Evolutionary conservation across 2,113 vertebrate species (phyloP).

Genomic region (Phalacrocorax aristotelis): DNA sequence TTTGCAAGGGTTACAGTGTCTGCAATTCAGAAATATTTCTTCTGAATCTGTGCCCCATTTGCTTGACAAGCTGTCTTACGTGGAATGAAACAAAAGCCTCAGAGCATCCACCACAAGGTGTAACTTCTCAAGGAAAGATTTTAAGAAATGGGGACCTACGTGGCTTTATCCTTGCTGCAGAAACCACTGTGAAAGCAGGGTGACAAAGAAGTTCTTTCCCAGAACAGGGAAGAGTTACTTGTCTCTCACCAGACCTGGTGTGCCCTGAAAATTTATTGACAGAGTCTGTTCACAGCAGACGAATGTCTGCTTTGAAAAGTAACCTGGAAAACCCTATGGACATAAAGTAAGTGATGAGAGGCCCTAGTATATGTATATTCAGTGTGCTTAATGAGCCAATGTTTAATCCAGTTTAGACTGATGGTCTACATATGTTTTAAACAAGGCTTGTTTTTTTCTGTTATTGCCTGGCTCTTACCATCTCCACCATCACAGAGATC

Average conservation of each 20-base stretch:
- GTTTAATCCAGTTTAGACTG: background rate
- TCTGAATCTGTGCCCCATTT: background rate
- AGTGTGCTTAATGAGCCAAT: background rate
- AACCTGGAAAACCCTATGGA: background rate
- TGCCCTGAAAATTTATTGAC: background rate
- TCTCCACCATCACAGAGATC: background rate
- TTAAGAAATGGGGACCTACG: background rate
- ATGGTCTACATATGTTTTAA: background rate
- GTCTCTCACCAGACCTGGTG: background rate
- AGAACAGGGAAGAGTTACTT: background rate
- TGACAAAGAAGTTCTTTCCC: background rate
- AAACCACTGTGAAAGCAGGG: background rate
- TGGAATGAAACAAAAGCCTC: background rate
- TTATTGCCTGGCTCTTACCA: background rate
- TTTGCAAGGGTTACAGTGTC: background rate
- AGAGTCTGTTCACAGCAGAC: background rate
- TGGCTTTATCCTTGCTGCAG: background rate
- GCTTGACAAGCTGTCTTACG: background rate
- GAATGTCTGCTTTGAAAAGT: background rate
- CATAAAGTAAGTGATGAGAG: background rate
- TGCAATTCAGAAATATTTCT: background rate
- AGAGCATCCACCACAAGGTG: background rate
- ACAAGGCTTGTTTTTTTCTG: background rate
- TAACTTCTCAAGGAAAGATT: background rate
- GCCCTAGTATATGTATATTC: background rate